These are phyloP conservation scores for Pitangus sulphuratus DNA, from an alignment of 2,797 vertebrate species.

Conservation along the genomic window DNA sequence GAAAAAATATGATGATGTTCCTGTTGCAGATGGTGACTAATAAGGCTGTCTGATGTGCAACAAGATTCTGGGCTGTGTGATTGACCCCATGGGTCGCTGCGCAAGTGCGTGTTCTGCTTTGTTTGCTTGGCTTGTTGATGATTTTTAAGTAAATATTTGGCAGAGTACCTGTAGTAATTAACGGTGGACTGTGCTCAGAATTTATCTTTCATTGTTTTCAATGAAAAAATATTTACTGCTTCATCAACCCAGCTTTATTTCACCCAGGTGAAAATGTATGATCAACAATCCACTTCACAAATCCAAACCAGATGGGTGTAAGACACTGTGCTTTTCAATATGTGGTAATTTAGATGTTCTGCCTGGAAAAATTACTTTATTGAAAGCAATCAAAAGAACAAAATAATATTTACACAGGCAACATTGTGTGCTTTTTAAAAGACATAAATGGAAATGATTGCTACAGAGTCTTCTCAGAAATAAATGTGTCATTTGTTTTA, in stretches of 20 bases:
- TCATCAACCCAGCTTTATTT: background rate
- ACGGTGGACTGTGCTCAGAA: background rate
- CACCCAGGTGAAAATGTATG: background rate
- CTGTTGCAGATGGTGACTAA: background rate
- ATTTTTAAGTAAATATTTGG: background rate
- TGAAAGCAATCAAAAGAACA: slow-evolving; percentile 18
- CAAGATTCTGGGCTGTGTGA: background rate
- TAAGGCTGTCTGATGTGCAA: background rate
- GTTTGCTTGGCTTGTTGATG: background rate
- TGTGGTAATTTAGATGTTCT: slow-evolving; percentile 20
- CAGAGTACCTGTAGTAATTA: background rate
- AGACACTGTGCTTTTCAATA: background rate
- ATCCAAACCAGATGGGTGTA: background rate
- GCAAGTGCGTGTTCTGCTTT: background rate
- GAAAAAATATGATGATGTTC: background rate
- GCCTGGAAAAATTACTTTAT: slow-evolving; percentile 15
- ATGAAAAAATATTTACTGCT: slow-evolving; percentile 33
- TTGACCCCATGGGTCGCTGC: background rate
- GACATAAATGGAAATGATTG: background rate
- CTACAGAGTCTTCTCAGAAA: background rate
- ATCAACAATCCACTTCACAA: background rate
- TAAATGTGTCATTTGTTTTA: background rate
- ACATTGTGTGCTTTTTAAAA: background rate
- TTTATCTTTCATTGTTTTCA: background rate
- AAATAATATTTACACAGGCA: background rate